These are phyloP conservation scores for Melipona beecheii DNA, from an alignment of 2,888 invertebrate genomes.

Conservation along the genomic window DNA sequence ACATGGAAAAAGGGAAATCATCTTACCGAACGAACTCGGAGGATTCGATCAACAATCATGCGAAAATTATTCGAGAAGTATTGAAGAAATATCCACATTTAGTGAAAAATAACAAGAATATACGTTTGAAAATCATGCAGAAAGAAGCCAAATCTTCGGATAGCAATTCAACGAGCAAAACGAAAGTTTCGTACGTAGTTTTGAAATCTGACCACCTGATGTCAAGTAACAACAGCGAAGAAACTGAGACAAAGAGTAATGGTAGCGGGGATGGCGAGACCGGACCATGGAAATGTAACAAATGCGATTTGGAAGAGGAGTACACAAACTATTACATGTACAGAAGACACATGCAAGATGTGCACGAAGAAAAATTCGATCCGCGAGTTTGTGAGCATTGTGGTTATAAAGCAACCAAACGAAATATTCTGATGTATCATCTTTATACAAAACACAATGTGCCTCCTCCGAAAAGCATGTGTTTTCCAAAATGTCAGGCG, in stretches of 20 bases:
- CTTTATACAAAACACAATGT: slow-evolving; percentile 92
- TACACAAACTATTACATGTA: slow-evolving; percentile 92
- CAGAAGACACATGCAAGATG: slow-evolving; percentile 92
- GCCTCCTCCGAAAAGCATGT: slow-evolving; percentile 88
- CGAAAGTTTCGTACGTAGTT: slow-evolving; percentile 85
- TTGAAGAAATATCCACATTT: slow-evolving; percentile 95
- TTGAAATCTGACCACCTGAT: slow-evolving; percentile 83
- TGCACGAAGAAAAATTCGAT: slow-evolving; percentile 92
- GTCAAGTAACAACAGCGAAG: slow-evolving; percentile 72
- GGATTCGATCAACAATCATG: slow-evolving; percentile 87
- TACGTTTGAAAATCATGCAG: slow-evolving; percentile 93
- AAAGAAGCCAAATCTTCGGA: slow-evolving; percentile 83
- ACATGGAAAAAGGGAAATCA: slow-evolving; percentile 83
- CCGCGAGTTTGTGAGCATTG: slow-evolving; percentile 93
- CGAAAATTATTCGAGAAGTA: slow-evolving; percentile 94
- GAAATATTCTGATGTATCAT: slow-evolving; percentile 91
- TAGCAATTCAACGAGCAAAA: slow-evolving; percentile 75
- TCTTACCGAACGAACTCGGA: slow-evolving; percentile 66
- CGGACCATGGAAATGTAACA: slow-evolving; percentile 93
- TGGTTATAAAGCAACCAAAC: slow-evolving; percentile 90
- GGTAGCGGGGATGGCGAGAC: slow-evolving; percentile 69
- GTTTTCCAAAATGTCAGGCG: slow-evolving; percentile 91
- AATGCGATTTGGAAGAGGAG: slow-evolving; percentile 87
- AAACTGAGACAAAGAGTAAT: slow-evolving; percentile 60
- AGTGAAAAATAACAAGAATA: slow-evolving; percentile 94